A percentile compares a stretch with the other conserved stretches of the same genome.
phyloP scores from a whole-genome alignment of 2,888 invertebrate species.

The Slavum lentiscoides region DNA sequence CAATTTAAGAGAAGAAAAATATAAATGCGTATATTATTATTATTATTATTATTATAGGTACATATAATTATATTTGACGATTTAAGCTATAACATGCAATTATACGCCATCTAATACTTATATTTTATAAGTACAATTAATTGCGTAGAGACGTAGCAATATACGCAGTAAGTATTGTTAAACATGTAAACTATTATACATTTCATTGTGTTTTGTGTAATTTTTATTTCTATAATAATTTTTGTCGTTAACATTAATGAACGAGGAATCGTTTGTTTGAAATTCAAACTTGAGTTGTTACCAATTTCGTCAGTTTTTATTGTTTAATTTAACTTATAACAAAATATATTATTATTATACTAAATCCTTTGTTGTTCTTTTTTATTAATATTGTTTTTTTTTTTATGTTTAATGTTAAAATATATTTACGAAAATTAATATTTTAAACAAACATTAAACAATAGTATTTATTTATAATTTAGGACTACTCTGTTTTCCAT shows the following conservation, averaged over 20 bases:
- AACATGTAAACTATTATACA: not conserved
- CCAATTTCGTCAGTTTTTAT: slow-evolving; percentile 27
- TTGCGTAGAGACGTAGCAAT: slow-evolving; percentile 19
- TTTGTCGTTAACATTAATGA: not conserved
- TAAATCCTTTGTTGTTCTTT: not conserved
- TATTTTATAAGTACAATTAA: slow-evolving; percentile 8
- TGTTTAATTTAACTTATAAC: not conserved
- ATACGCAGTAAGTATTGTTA: slow-evolving; percentile 12
- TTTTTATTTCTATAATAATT: slow-evolving; percentile 16
- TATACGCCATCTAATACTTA: slow-evolving; percentile 1
- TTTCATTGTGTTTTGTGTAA: slow-evolving; percentile 17
- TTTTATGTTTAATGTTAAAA: slow-evolving; percentile 28
- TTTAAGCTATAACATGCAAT: not conserved
- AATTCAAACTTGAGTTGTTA: slow-evolving; percentile 35
- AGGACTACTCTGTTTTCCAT: slow-evolving; percentile 48
- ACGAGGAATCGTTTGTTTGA: slow-evolving; percentile 10
- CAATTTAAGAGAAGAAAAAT: not conserved
- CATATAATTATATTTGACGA: not conserved
- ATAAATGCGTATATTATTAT: not conserved
- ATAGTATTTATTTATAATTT: slow-evolving; percentile 25
- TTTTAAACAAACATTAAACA: slow-evolving; percentile 13
- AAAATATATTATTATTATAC: slow-evolving; percentile 3
- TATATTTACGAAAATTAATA: slow-evolving; percentile 26
- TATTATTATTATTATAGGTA: no score
- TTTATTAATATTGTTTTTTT: slow-evolving; percentile 30